Base-by-base conservation (phyloP, 2,797 vertebrate species). In the Spizella passerina region DNA sequence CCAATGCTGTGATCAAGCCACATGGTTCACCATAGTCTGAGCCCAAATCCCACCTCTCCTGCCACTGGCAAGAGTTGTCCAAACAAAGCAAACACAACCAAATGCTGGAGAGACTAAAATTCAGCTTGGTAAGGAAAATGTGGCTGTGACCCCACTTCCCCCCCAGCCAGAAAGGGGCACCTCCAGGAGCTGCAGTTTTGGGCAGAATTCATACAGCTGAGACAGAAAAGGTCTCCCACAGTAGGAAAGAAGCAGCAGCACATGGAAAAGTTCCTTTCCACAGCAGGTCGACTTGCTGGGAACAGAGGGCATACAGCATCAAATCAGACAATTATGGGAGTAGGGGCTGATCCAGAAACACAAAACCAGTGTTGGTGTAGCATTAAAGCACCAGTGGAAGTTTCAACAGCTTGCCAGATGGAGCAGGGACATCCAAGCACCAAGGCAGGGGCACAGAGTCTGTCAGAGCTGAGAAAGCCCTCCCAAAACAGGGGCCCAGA, bases 381-480 rank as follows among this genome's bases (percentile, higher is more conserved):
- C 19, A 22, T 60, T 84, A 76, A 64, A 82, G 8, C 30, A 55
- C 34, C 50, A 61, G 5, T 7, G 20, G 47, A 76, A 66, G 32
- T 30, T 36, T 55, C 59, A 63, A 30, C 16, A 68, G 11, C 41
- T 61, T 61, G 14, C 44, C 44, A 50, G 39, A n/a, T 1, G 4
- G 53, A 90, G 22, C 21, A 81, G 39, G 49, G 36, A 49, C 3
- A 13, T 18, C 52, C 27, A 52, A 7, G 39, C 39, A 36, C 17
- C 1, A 0, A 36, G 56, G 24, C 3, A 5, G 87, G 27, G 2
- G 26, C 3, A 3, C 21, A 55, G 32, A 49, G 10, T 24, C 57
- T 56, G 39, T 11, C 59, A 73, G 64, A 87, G 43, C 59, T 61
- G 52, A 75, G 43, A 50, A 63, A 32, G 4, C 41, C 9, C 10